Evolutionary conservation across 1,140 invertebrate genomes (phyloP), one percentile per base, ranked within the genome.

Genomic region (Andrena cerasifolii): DNA sequence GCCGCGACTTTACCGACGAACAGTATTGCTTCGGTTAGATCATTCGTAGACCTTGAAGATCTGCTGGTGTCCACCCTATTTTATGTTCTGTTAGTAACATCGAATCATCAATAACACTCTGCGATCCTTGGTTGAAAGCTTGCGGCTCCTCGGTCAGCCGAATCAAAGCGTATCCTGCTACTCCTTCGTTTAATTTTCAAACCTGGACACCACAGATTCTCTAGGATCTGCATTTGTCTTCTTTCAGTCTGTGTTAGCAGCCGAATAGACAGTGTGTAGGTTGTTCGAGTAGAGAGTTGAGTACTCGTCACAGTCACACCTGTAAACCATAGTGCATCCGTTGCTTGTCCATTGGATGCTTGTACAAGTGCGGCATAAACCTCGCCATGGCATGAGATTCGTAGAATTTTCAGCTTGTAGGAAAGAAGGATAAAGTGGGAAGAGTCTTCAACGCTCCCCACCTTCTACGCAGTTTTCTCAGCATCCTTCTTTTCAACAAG

Each of bases 1-100:
- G 98, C 94, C 94, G 94, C 91, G 97, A 98, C 94, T 96, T 96
- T 94, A 97, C 96, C 83, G 98, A 98, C 93, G 97, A 98, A 94
- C 95, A 96, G 91, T 95, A 96, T 93, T 98, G 97, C 94, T 94
- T 95, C 93, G 93, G 93, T 94, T 94, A 94, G 93, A 90, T 86
- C 86, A 88, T 79, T 79, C 82, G 79, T 86, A 86, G 79, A 87
- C 80, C 86, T 84, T 72, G 89, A 91, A 77, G 88, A 90, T 91
- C 88, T 90, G 87, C 71, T 79, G 85, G 83, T 84, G 83, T 83
- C 16, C 21, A 21, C 24, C 12, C 45, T n/a, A n/a, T n/a, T n/a
- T n/a, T n/a, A n/a, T n/a, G n/a, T n/a, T n/a, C n/a, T n/a, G n/a
- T n/a, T n/a, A n/a, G n/a, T 40, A 40, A 40, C 10, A 40, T 40